These are phyloP conservation scores for Phanerotoma sp. DNA, from an alignment of 2,888 invertebrate species.

Conservation along the genomic window DNA sequence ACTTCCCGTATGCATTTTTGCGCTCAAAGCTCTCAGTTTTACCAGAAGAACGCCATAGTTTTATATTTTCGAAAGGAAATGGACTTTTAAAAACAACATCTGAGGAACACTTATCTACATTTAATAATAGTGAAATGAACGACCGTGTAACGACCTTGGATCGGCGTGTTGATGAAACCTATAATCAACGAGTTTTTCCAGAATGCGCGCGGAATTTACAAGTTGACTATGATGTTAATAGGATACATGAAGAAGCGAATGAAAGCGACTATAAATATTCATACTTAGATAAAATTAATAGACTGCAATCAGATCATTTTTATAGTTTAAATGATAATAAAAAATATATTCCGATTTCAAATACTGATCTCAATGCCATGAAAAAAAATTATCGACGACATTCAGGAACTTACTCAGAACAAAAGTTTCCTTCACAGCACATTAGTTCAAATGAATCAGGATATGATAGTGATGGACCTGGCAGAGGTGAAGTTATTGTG, in stretches of 20 bases:
- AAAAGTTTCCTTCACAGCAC: constrained; percentile 63
- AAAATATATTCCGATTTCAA: constrained; percentile 19
- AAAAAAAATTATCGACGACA: constrained; percentile 45
- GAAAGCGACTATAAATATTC: no score
- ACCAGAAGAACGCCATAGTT: constrained; percentile 67
- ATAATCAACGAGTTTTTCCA: no score
- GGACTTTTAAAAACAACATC: constrained; percentile 64
- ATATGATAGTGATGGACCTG: constrained; percentile 74
- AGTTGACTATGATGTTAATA: no score
- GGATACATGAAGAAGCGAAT: no score
- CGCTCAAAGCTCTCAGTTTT: constrained; percentile 75
- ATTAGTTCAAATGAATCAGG: constrained; percentile 83
- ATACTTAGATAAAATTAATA: constrained; percentile 41
- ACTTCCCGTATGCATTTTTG: constrained; percentile 76
- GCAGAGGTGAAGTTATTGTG: constrained; percentile 49
- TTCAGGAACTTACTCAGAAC: constrained; percentile 49
- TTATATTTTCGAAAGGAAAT: constrained; percentile 52
- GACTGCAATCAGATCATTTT: neutral
- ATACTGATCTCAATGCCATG: constrained; percentile 40
- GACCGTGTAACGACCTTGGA: no score
- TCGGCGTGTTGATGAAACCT: no score
- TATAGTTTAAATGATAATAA: no score
- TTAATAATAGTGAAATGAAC: no score
- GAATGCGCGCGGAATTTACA: no score
- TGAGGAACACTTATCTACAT: constrained; percentile 63